Base-by-base conservation (phyloP, 2,113 vertebrate species). In the Gasterosteus nipponicus region DNA sequence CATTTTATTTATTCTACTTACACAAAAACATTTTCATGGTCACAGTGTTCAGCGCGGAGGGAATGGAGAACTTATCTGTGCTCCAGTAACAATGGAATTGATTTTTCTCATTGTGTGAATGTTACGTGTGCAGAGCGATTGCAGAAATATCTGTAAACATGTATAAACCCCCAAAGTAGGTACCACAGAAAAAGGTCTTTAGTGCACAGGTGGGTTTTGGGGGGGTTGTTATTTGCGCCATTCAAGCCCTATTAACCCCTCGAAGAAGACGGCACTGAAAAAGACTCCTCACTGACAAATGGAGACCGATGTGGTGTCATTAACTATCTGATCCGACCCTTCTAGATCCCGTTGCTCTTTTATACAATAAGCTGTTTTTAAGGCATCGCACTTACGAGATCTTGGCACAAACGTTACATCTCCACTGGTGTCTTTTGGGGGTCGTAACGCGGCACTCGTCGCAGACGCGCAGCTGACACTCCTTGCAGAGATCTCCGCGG, bases 351-450 rank as follows among this genome's bases (percentile, higher is more conserved):
- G 39, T 64, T 53, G 39, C 47, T 31, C 49, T 1, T 49, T 10
- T 46, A 31, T 47, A 49, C 63, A 33, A 2, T 18, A 10, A 7
- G 29, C 41, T 10, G 62, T 0, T 54, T 41, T 19, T 31, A 35
- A 18, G 66, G 47, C 58, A 5, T 58, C 62, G 60, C 77, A 96
- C 97, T 97, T 93, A 99, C 98, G 92, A 90, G 57, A 97, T 94
- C 92, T 97, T 98, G 86, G 95, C 93, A 31, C 98, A 99, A 69
- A 98, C 91, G 0, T 92, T 95, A 75, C 98, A 99, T 80, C 90
- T 96, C 96, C 96, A 97, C 29, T 83, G 79, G 10, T 80, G 92
- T 42, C 93, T 92, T 0, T 93, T 87, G 0, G 92, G 61, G 2
- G 86, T 71, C 0, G 51, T 5, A 0, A 94, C 89, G 0, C 95